These are phyloP conservation scores for Lucilia sericata DNA, from an alignment of 1,140 invertebrate species.

Conservation along the genomic window DNA sequence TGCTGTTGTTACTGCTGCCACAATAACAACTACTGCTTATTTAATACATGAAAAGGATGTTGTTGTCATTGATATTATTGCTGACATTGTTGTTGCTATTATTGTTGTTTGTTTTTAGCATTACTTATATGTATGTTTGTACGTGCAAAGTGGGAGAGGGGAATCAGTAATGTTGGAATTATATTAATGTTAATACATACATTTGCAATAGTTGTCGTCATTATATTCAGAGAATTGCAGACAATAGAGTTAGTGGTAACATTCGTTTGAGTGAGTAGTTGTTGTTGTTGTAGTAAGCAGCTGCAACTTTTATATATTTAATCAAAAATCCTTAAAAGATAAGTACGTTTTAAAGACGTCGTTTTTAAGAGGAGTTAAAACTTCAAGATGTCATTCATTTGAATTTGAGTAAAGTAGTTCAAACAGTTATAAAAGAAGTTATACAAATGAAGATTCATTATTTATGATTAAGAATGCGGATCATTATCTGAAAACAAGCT, in stretches of 20 bases:
- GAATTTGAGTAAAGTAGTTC: background rate
- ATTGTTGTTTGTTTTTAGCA: slow-evolving; percentile 1
- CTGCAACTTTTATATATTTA: background rate
- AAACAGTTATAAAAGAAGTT: no score
- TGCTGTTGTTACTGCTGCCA: background rate
- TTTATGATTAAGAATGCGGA: no score
- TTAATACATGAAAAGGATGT: slow-evolving; percentile 4
- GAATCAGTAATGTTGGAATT: background rate
- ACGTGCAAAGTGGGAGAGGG: background rate
- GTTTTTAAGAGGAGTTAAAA: background rate
- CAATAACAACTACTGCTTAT: background rate
- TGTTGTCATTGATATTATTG: slow-evolving; percentile 28
- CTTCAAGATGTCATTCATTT: background rate
- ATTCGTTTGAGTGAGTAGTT: background rate
- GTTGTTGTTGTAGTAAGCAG: background rate
- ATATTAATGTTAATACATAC: background rate
- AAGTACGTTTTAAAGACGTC: background rate
- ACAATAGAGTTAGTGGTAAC: background rate
- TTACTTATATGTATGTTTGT: background rate
- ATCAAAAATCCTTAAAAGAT: background rate
- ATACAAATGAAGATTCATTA: no score
- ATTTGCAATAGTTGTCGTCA: background rate
- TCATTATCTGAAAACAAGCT: no score
- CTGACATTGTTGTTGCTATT: slow-evolving; percentile 21
- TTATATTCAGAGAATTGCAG: background rate